Base-by-base conservation (phyloP, 2,113 vertebrate species). In the Malurus melanocephalus region DNA sequence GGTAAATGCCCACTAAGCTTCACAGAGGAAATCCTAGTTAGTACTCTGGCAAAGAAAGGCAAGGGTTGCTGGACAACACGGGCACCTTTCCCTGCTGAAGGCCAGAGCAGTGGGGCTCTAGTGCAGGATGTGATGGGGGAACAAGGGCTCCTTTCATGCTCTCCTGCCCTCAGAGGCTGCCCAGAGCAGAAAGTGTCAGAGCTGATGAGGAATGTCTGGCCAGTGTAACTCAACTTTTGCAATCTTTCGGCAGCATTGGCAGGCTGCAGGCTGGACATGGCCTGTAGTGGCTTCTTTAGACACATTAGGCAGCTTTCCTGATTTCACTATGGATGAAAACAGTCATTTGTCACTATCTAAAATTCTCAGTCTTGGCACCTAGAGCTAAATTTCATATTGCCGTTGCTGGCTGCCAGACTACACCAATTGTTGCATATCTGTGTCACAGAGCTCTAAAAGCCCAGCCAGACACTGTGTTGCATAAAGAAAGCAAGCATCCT, bases 271-370 rank as follows among this genome's bases (percentile, higher is more conserved):
- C 79, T 87, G 83, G 52, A 35, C 33, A 35, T n/a, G 2, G 38
- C 40, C 53, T 46, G 49, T n/a, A n/a, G 22, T 87, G 53, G 59
- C 88, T 91, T 84, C 66, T 85, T 92, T 53, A 79, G 84, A 75
- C 48, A 74, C 33, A 86, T 80, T 93, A 92, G 72, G 61, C 90
- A 93, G 68, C 55, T 93, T 92, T 92, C 48, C 79, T 92, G 78
- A 86, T 93, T 93, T 94, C 79, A 81, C 26, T 86, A 11, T 0
- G 10, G 79, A 69, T 87, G 76, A 85, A 90, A 89, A 84, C 30
- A 69, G 62, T 46, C 26, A 3, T 92, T 93, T 67, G 20, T 84
- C 85, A 57, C 59, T 61, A 32, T 85, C 61, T 86, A 64, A 68
- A 88, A 67, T 87, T 78, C 73, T 84, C 55, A 60, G 30, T 83